Conservation (phyloP, 2,797 vertebrate genomes). For the Chrosomus eos region DNA sequence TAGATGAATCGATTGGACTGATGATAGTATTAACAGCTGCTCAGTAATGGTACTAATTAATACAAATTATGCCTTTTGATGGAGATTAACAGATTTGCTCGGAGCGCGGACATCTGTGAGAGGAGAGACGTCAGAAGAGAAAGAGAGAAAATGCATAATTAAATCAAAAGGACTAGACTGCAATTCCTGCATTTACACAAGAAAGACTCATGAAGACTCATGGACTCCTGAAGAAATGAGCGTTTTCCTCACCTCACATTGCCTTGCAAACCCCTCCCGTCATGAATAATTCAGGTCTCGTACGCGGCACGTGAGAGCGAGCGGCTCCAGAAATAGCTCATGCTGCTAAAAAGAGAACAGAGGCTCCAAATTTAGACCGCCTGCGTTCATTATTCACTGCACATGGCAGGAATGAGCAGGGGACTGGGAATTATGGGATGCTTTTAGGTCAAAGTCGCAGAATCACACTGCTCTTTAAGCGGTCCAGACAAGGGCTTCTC, state of each 20-base stretch:
- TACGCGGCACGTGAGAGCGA: slow-evolving; percentile 63
- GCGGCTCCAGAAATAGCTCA: slow-evolving; percentile 69
- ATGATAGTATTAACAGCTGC: slow-evolving; percentile 38
- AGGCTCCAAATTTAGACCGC: slow-evolving; percentile 68
- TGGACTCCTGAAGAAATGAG: slow-evolving; percentile 2
- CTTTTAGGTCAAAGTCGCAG: slow-evolving; percentile 56
- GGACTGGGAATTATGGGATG: slow-evolving; percentile 60
- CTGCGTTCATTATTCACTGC: slow-evolving; percentile 70
- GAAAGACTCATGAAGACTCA: neutral
- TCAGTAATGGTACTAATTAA: slow-evolving; percentile 36
- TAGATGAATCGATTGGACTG: slow-evolving; percentile 20
- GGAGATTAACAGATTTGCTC: slow-evolving; percentile 34
- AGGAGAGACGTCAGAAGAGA: neutral
- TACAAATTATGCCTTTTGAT: slow-evolving; percentile 37
- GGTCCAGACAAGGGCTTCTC: slow-evolving; percentile 56
- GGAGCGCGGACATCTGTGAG: slow-evolving; percentile 1
- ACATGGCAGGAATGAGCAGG: slow-evolving; percentile 56
- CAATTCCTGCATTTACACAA: neutral
- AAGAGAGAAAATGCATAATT: slow-evolving; percentile 16
- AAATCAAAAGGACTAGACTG: slow-evolving; percentile 1
- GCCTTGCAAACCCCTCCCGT: slow-evolving; percentile 37
- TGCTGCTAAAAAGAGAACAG: slow-evolving; percentile 70
- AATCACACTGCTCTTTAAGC: slow-evolving; percentile 48
- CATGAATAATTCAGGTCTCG: slow-evolving; percentile 74
- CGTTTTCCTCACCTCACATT: slow-evolving; percentile 27